Percentiles rank a stretch among this genome's conserved stretches.
Evolutionary conservation across 2,113 vertebrate genomes (phyloP).

Genomic region (Balaeniceps rex): DNA sequence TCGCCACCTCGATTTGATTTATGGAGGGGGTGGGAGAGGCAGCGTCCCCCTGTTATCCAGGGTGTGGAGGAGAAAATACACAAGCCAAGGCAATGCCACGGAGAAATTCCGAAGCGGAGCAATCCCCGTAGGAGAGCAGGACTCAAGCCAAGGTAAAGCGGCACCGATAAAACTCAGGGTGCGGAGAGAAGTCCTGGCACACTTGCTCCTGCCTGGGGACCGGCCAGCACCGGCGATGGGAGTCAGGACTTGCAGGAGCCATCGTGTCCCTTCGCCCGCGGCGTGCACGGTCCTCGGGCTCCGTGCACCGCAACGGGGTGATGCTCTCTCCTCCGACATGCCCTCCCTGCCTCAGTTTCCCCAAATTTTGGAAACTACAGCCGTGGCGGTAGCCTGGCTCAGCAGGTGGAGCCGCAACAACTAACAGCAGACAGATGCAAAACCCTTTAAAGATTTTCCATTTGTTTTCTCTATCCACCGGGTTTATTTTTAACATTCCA

Average conservation of each 20-base stretch:
- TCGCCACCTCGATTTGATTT: neutral
- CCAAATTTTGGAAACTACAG: neutral
- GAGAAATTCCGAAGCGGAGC: neutral
- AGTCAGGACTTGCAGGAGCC: neutral
- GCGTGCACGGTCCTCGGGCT: accelerated
- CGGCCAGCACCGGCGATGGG: no score
- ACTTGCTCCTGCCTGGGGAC: neutral
- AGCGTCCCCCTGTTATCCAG: accelerated
- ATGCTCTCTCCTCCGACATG: neutral
- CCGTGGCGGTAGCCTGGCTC: accelerated
- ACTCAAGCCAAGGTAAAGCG: neutral
- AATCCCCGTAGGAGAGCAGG: neutral
- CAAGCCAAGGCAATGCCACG: accelerated
- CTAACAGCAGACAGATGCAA: neutral
- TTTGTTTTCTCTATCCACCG: neutral
- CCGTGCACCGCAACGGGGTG: accelerated
- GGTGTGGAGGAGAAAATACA: neutral
- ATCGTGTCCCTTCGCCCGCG: neutral
- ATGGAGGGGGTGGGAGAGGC: neutral
- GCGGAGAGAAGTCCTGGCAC: neutral
- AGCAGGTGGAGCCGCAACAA: neutral
- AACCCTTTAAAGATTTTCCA: conserved; percentile 7
- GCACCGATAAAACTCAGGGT: accelerated
- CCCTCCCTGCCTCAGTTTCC: neutral
- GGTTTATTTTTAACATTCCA: conserved; percentile 47